These are phyloP conservation scores for Marisa cornuarietis DNA, from an alignment of 1,140 invertebrate species.

Conservation along the genomic window DNA sequence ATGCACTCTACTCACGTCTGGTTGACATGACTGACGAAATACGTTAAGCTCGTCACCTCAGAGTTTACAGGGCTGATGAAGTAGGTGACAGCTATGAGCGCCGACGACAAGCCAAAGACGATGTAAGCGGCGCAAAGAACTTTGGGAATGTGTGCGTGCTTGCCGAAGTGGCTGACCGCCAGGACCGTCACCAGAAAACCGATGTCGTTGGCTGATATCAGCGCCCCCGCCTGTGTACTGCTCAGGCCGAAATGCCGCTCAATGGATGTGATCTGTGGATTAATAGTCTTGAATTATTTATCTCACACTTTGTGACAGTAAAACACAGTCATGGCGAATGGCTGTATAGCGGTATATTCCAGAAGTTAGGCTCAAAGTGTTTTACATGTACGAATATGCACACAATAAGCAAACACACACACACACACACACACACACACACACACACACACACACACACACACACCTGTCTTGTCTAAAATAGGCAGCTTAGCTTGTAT, in stretches of 20 bases:
- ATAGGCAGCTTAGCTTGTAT: no score
- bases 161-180: constrained; percentile 17
- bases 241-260: constrained; percentile 25
- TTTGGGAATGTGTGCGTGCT: constrained; percentile 23
- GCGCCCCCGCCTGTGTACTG: constrained; percentile 19
- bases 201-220: constrained; percentile 28
- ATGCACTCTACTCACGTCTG: neutral
- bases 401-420: constrained; percentile 6
- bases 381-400: no score
- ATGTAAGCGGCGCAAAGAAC: constrained; percentile 1
- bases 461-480: no score
- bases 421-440: constrained; percentile 6
- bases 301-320: no score
- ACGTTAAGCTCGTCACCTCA: neutral
- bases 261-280: constrained; percentile 24
- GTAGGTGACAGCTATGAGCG: constrained; percentile 11
- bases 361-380: no score
- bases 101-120: constrained; percentile 10
- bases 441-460: constrained; percentile 14
- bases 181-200: constrained; percentile 24
- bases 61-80: neutral
- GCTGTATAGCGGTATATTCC: no score
- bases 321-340: no score
- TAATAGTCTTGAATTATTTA: no score
- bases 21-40: neutral